Percentiles rank a stretch among this genome's conserved stretches.
Conservation (phyloP, 2,113 vertebrate species). For the Corythoichthys haematopterus region DNA sequence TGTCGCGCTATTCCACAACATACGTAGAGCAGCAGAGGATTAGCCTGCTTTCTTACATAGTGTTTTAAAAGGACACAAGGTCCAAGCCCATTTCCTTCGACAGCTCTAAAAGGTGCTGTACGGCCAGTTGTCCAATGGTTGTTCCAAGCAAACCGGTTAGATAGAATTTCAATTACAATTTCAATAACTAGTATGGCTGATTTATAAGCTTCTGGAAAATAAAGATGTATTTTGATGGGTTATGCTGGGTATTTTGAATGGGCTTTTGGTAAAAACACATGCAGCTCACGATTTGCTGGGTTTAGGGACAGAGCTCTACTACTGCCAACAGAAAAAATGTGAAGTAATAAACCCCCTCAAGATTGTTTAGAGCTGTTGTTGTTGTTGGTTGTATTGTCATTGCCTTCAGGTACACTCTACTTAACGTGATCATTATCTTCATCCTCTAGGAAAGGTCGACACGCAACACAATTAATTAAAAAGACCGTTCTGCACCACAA, state of each 20-base stretch:
- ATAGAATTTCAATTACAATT: constrained; percentile 76
- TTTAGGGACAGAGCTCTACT: not conserved
- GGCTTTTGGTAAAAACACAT: not conserved
- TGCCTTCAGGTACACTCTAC: not conserved
- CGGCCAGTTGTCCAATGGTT: constrained; percentile 38
- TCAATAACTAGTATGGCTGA: constrained; percentile 64
- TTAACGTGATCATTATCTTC: constrained; percentile 10
- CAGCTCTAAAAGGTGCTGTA: not conserved
- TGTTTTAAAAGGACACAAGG: not conserved
- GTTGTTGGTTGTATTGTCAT: not conserved
- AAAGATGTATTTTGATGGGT: not conserved
- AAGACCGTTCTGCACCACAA: constrained; percentile 38
- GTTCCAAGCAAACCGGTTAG: constrained; percentile 44
- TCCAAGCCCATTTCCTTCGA: constrained; percentile 13
- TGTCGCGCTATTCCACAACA: constrained; percentile 30
- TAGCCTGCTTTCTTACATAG: constrained; percentile 44
- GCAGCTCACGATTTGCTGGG: not conserved
- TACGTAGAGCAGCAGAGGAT: constrained; percentile 32
- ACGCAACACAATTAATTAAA: constrained; percentile 35
- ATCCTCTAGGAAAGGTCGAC: constrained; percentile 42
- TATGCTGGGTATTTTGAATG: not conserved
- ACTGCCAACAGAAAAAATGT: too few relatives aligned
- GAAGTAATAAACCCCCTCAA: too few relatives aligned
- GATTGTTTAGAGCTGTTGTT: not conserved
- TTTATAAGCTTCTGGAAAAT: constrained; percentile 55